Percentiles rank a stretch among this genome's conserved stretches.
These are phyloP conservation scores for Hoplostethus atlanticus DNA, from an alignment of 2,797 vertebrate species.

Conservation along the genomic window DNA sequence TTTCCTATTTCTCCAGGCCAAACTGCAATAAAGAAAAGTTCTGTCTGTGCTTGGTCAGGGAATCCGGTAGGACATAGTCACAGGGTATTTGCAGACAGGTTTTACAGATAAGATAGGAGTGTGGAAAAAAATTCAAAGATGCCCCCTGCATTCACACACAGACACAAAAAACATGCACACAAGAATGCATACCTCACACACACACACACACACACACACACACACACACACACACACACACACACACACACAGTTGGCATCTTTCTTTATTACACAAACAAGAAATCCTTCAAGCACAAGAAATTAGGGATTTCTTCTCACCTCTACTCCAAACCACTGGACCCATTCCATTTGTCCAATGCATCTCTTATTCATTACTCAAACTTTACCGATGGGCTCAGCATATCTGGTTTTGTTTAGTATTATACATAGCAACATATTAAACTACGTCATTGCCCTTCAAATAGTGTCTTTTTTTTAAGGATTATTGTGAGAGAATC, in stretches of 20 bases:
- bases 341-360: conserved; percentile 26
- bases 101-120: conserved; percentile 61
- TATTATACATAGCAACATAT: not conserved
- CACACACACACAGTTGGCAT: conserved; percentile 35
- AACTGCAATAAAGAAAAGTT: conserved; percentile 44
- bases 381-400: conserved; percentile 17
- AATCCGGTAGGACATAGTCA: conserved; percentile 56
- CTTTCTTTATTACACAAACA: conserved; percentile 43
- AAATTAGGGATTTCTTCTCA: conserved; percentile 31
- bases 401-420: not conserved
- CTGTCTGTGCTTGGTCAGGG: conserved; percentile 53
- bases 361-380: conserved; percentile 42
- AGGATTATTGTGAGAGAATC: conserved; percentile 20
- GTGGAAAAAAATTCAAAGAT: conserved; percentile 24
- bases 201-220: conserved; percentile 33
- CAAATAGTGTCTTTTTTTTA: conserved; percentile 4
- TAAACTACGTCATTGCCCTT: conserved; percentile 17
- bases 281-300: conserved; percentile 43
- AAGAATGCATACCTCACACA: conserved; percentile 14
- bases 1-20: conserved; percentile 51
- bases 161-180: conserved; percentile 11
- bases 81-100: conserved; percentile 20
- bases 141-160: conserved; percentile 25
- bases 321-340: conserved; percentile 37
- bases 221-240: conserved; percentile 22